Percentiles rank a stretch among this genome's conserved stretches.
Evolutionary conservation across 2,888 invertebrate genomes (phyloP).

Genomic region (Oscheius sp.): DNA sequence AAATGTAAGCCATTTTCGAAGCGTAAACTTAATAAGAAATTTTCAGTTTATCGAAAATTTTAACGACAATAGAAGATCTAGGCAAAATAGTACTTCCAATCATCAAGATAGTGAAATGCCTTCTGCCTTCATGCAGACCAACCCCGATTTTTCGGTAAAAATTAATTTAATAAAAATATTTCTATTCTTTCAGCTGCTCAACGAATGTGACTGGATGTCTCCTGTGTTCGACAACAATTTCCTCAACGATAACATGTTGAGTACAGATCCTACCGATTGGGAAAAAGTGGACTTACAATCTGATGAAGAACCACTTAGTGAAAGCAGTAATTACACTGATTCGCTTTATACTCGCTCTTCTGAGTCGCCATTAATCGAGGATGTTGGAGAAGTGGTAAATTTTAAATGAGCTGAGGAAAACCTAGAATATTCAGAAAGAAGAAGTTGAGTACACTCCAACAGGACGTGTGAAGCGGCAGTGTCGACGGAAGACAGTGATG

Average conservation of each 20-base stretch:
- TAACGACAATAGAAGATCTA: neutral
- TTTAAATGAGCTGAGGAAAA: neutral
- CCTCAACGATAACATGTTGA: neutral
- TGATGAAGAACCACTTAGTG: neutral
- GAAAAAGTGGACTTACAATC: neutral
- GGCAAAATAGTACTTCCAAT: neutral
- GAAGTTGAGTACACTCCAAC: neutral
- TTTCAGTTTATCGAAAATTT: neutral
- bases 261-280: neutral
- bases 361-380: neutral
- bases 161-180: neutral
- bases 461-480: slow-evolving; percentile 2
- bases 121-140: neutral
- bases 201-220: slow-evolving; percentile 6
- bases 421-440: neutral
- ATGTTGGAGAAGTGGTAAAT: neutral
- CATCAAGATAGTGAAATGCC: neutral
- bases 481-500: slow-evolving; percentile 10
- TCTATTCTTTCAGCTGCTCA: neutral
- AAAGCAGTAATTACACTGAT: neutral
- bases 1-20: slow-evolving; percentile 5
- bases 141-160: slow-evolving; percentile 1
- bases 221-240: neutral
- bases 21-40: neutral
- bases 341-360: neutral